These are phyloP conservation scores for Drosophila vallismaia DNA, from an alignment of 2,888 invertebrate species.

Conservation along the genomic window DNA sequence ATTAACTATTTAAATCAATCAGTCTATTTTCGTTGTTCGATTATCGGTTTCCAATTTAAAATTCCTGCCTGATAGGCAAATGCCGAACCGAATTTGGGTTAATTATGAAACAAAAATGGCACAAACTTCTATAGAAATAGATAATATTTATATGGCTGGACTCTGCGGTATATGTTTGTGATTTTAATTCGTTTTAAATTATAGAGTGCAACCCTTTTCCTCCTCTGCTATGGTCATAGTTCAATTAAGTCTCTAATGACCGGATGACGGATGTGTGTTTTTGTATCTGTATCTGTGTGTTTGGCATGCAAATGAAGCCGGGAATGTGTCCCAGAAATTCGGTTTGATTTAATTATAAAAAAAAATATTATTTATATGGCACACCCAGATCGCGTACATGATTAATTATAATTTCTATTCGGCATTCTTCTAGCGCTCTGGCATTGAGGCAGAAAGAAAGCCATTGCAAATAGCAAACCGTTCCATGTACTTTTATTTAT, in stretches of 20 bases:
- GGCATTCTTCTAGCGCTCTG: slow-evolving; percentile 35
- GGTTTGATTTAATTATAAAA: slow-evolving; percentile 25
- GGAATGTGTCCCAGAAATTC: slow-evolving; percentile 12
- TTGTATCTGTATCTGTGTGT: slow-evolving; percentile 4
- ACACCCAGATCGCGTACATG: slow-evolving; percentile 27
- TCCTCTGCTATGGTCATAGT: slow-evolving; percentile 65
- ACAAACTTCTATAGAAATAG: slow-evolving; percentile 18
- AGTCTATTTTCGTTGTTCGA: slow-evolving; percentile 10
- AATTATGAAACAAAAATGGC: slow-evolving; percentile 47
- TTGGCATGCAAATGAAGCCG: slow-evolving; percentile 66
- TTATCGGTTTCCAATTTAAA: slow-evolving; percentile 24
- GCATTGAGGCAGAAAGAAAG: slow-evolving; percentile 30
- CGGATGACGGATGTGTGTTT: slow-evolving; percentile 52
- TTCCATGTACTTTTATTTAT: slow-evolving; percentile 55
- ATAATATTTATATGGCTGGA: slow-evolving; percentile 34
- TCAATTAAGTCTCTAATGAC: slow-evolving; percentile 74
- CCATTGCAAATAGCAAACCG: slow-evolving; percentile 32
- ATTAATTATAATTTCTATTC: slow-evolving; percentile 46
- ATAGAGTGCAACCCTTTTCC: slow-evolving; percentile 61
- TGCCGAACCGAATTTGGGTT: slow-evolving; percentile 41
- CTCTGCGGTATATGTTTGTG: slow-evolving; percentile 32
- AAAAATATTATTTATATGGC: slow-evolving; percentile 22
- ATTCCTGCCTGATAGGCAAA: slow-evolving; percentile 43
- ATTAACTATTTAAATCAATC: slow-evolving; percentile 70
- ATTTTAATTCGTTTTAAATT: slow-evolving; percentile 74